Evolutionary conservation across 2,113 vertebrate species (phyloP).

Genomic region (Dolichotis patagonum): DNA sequence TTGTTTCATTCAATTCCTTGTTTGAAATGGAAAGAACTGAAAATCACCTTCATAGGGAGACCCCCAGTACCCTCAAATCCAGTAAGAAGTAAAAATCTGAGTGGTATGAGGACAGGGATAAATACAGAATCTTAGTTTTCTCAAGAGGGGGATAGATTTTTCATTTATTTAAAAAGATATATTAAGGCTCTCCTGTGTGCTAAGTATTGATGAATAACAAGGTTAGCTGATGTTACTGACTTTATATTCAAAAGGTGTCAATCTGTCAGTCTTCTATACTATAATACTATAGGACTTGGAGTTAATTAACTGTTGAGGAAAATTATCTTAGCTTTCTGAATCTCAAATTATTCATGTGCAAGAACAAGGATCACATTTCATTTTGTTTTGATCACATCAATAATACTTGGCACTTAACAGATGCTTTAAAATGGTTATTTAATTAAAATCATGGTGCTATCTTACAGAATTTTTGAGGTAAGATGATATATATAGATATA

Average conservation of each 20-base stretch:
- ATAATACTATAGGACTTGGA: not conserved
- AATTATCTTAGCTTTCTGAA: not conserved
- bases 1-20: not conserved
- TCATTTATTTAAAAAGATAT: no score
- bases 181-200: no score
- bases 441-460: not conserved
- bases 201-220: no score
- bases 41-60: not conserved
- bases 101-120: not conserved
- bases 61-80: not conserved
- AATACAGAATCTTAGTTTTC: no score
- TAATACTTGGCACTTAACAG: not conserved
- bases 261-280: not conserved
- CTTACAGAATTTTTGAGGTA: not conserved
- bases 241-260: not conserved
- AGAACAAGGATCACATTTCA: not conserved
- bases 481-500: no score
- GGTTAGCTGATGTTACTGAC: no score
- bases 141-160: no score
- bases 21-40: not conserved
- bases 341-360: not conserved
- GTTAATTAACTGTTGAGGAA: not conserved
- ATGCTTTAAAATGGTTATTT: not conserved
- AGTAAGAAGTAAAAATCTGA: not conserved
- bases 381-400: not conserved